Evolutionary conservation across 2,888 invertebrate genomes (phyloP).

Genomic region (Pandemis corylana): DNA sequence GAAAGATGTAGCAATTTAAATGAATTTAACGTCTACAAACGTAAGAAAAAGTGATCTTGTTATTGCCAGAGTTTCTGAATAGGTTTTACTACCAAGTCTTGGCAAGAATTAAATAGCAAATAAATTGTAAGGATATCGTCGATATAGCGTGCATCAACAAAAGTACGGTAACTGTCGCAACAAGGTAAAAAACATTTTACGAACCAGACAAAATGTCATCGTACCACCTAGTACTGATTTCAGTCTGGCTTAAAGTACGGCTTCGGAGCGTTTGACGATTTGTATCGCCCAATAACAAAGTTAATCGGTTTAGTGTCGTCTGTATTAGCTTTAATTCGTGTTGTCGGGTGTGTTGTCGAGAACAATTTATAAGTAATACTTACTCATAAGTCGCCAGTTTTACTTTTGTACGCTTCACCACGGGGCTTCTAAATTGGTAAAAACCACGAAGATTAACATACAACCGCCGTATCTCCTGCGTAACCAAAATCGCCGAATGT

Average conservation of each 20-base stretch:
- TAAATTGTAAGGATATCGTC: too few relatives aligned
- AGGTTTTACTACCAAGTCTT: too few relatives aligned
- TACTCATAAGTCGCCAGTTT: too few relatives aligned
- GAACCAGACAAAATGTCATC: constrained; percentile 23
- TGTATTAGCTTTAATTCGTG: constrained; percentile 7
- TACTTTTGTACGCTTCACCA: too few relatives aligned
- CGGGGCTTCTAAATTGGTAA: neutral
- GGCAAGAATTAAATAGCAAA: too few relatives aligned
- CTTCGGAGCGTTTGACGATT: constrained; percentile 17
- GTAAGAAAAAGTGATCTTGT: too few relatives aligned
- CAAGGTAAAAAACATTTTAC: constrained; percentile 25
- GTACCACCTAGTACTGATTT: constrained; percentile 27
- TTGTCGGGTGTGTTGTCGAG: neutral
- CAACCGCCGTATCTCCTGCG: too few relatives aligned
- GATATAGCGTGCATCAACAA: neutral
- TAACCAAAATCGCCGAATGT: too few relatives aligned
- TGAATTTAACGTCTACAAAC: too few relatives aligned
- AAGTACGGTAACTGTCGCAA: constrained; percentile 5
- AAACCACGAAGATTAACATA: too few relatives aligned
- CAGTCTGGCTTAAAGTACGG: constrained; percentile 27
- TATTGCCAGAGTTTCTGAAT: too few relatives aligned
- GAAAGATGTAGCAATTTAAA: too few relatives aligned
- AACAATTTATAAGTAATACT: neutral
- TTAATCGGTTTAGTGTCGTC: constrained; percentile 32
- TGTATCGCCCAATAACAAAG: constrained; percentile 17